These are phyloP conservation scores for Hucho hucho DNA, from an alignment of 2,113 vertebrate species.

Conservation along the genomic window DNA sequence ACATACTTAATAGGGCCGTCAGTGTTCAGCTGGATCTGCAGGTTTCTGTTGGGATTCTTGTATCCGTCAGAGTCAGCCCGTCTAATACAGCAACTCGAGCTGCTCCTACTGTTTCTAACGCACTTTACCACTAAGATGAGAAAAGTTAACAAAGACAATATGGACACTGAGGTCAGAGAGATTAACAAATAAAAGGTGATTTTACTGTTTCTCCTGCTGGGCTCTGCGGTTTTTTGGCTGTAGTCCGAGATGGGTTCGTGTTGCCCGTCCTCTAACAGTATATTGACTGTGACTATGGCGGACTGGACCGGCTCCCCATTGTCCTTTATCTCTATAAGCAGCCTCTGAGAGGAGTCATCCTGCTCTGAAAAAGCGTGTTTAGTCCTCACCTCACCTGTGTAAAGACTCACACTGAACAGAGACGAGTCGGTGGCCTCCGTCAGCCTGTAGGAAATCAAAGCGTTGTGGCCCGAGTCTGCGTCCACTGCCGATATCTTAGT, in stretches of 20 bases:
- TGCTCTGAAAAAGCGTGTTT: slow-evolving; percentile 65
- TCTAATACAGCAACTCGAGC: slow-evolving; percentile 46
- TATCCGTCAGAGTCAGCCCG: slow-evolving; percentile 40
- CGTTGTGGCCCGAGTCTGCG: slow-evolving; percentile 75
- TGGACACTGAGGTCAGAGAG: slow-evolving; percentile 46
- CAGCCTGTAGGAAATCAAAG: slow-evolving; percentile 73
- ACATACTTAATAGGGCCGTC: slow-evolving; percentile 76
- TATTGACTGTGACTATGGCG: slow-evolving; percentile 67
- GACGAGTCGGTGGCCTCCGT: slow-evolving; percentile 67
- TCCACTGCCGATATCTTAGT: slow-evolving; percentile 76
- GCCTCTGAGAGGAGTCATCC: slow-evolving; percentile 63
- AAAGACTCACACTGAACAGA: slow-evolving; percentile 69
- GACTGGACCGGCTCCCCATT: slow-evolving; percentile 72
- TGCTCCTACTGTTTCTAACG: slow-evolving; percentile 30
- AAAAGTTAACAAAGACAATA: slow-evolving; percentile 49
- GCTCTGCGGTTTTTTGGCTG: slow-evolving; percentile 57
- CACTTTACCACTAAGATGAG: slow-evolving; percentile 49
- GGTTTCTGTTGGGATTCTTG: slow-evolving; percentile 48
- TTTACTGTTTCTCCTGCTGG: slow-evolving; percentile 60
- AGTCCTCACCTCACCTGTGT: slow-evolving; percentile 75
- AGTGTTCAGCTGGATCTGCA: slow-evolving; percentile 71
- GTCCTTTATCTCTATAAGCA: slow-evolving; percentile 72
- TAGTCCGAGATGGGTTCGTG: slow-evolving; percentile 67
- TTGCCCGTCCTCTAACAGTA: slow-evolving; percentile 72
- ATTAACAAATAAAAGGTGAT: slow-evolving; percentile 67